Conservation (phyloP, 37 sponge, comb jelly and placozoan species). For the Lycopodina hypogea region DNA sequence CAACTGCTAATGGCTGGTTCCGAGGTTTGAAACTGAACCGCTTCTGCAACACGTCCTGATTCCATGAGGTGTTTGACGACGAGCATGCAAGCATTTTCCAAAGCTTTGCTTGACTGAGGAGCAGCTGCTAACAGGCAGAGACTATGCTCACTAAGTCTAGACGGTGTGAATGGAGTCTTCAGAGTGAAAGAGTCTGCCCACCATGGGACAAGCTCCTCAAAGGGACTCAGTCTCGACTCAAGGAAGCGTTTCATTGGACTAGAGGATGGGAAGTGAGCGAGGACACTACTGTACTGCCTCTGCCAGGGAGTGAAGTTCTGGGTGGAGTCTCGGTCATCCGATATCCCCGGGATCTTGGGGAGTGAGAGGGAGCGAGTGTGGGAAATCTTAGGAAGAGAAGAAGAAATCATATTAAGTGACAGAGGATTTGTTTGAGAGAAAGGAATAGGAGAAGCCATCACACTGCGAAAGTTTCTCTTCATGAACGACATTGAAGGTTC, state of each 20-base stretch:
- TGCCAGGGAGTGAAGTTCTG: slow-evolving; percentile 13
- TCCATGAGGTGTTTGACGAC: slow-evolving; percentile 29
- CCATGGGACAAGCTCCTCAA: slow-evolving; percentile 36
- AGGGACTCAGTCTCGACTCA: slow-evolving; percentile 12
- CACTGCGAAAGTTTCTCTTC: background rate
- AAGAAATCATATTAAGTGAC: no score
- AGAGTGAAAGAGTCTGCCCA: background rate
- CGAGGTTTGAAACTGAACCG: slow-evolving; percentile 18
- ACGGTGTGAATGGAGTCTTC: background rate
- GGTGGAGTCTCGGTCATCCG: background rate
- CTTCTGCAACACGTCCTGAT: slow-evolving; percentile 7
- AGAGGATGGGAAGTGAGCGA: slow-evolving; percentile 18
- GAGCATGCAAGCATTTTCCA: slow-evolving; percentile 39
- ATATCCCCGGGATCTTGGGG: background rate
- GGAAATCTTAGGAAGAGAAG: no score
- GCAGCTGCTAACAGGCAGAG: slow-evolving; percentile 31
- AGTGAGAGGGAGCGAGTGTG: no score
- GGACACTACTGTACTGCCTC: slow-evolving; percentile 4
- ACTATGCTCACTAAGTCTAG: background rate
- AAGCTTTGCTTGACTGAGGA: slow-evolving; percentile 7
- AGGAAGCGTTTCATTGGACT: slow-evolving; percentile 43
- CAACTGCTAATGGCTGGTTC: slow-evolving; percentile 27
- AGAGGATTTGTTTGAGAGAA: background rate
- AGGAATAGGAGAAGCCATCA: background rate
- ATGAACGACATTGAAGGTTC: background rate